Evolutionary conservation across 2,113 vertebrate genomes (phyloP).

Genomic region (Nothoprocta pentlandii): DNA sequence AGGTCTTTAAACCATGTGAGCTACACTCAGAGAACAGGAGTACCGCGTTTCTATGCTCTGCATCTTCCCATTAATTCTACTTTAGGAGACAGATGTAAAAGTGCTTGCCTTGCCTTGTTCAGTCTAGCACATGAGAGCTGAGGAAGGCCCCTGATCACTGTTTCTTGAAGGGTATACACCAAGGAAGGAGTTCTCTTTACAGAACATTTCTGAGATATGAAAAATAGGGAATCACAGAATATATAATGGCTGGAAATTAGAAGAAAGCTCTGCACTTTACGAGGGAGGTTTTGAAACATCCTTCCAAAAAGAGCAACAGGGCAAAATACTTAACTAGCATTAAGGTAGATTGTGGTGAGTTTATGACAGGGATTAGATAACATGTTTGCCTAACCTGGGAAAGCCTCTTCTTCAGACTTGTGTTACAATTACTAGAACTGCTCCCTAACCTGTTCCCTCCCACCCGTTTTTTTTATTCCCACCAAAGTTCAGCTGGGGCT

Average conservation of each 20-base stretch:
- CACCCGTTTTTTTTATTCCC: background rate
- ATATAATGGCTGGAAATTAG: background rate
- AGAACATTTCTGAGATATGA: background rate
- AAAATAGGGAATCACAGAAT: slow-evolving; percentile 5
- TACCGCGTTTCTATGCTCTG: background rate
- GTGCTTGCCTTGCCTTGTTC: background rate
- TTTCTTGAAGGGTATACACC: background rate
- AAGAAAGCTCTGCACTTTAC: background rate
- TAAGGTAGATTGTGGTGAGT: background rate
- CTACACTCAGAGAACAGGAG: background rate
- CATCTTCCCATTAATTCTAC: background rate
- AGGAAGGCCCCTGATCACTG: background rate
- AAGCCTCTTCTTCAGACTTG: background rate
- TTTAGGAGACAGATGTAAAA: background rate
- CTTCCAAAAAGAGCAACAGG: background rate
- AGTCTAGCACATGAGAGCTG: slow-evolving; percentile 14
- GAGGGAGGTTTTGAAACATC: background rate
- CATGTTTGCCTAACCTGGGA: background rate
- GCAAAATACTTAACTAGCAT: background rate
- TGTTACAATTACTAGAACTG: background rate
- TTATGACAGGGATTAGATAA: background rate
- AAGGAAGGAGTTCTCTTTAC: background rate
- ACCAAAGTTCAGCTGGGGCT: background rate
- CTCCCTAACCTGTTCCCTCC: background rate
- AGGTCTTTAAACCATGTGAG: background rate